phyloP scores from a whole-genome alignment of 64 coral and sea anemone genomes.

The Actinia tenebrosa region DNA sequence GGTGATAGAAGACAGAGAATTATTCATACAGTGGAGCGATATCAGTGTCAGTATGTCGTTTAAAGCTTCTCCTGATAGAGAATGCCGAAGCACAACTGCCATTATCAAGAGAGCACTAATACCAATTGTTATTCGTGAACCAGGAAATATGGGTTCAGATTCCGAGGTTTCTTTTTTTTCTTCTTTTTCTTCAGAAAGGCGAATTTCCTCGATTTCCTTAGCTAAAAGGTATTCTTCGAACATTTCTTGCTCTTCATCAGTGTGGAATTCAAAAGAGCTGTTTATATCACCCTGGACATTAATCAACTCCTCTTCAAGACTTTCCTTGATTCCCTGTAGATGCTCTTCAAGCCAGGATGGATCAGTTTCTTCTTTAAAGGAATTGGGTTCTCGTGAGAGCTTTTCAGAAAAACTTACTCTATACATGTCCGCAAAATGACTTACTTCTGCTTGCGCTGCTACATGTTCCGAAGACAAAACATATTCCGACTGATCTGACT shows the following conservation, averaged over 20 bases:
- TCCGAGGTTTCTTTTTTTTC: neutral
- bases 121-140: conserved; percentile 4
- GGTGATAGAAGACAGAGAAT: neutral
- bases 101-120: conserved; percentile 4
- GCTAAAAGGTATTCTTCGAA: neutral
- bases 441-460: neutral
- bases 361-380: neutral
- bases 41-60: conserved; percentile 36
- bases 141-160: neutral
- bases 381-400: neutral
- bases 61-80: conserved; percentile 23
- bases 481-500: neutral
- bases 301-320: no score
- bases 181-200: neutral
- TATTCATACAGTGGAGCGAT: conserved; percentile 15
- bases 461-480: neutral
- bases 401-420: neutral
- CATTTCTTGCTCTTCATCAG: neutral
- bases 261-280: neutral
- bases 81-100: conserved; percentile 29
- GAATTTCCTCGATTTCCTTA: neutral
- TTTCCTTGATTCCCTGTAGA: neutral
- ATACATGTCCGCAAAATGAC: neutral
- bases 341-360: neutral
- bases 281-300: neutral